A percentile compares a stretch with the other conserved stretches of the same genome.
Conservation (phyloP, 2,888 invertebrate genomes). For the Chrysolina oricalcia region DNA sequence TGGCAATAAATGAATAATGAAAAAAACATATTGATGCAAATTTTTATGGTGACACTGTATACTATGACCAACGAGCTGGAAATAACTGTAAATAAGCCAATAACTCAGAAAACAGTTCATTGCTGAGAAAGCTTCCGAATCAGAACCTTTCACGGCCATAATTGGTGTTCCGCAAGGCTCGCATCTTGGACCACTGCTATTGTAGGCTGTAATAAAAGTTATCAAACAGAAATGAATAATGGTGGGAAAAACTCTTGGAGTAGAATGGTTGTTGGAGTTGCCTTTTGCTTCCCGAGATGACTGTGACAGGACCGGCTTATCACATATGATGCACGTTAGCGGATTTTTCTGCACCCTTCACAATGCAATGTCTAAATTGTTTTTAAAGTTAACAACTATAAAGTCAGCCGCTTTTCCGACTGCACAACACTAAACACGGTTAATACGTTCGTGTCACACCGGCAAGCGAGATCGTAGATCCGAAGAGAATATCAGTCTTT, state of each 20-base stretch:
- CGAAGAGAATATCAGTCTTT: conserved; percentile 56
- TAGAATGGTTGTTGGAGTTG: background rate
- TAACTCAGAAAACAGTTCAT: no score
- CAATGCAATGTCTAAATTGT: conserved; percentile 4
- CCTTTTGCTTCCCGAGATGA: conserved; percentile 39
- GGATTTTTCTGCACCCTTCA: conserved; percentile 2
- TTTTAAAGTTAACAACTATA: conserved; percentile 65
- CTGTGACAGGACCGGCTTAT: conserved; percentile 33
- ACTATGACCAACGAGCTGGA: no score
- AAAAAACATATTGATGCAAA: no score
- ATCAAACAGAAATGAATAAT: no score
- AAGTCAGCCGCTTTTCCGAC: conserved; percentile 62
- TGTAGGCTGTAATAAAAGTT: no score
- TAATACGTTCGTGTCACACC: conserved; percentile 49
- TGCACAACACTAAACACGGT: conserved; percentile 67
- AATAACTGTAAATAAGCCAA: no score
- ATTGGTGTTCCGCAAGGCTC: background rate
- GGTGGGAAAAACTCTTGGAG: no score
- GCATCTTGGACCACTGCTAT: no score
- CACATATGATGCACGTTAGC: conserved; percentile 55
- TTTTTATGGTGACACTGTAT: no score
- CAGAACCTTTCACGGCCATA: background rate
- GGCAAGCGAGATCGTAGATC: conserved; percentile 52
- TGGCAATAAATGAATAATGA: no score
- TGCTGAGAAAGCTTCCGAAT: no score